These are phyloP conservation scores for Corbicula japonica DNA, from an alignment of 2,888 invertebrate genomes.

Conservation along the genomic window DNA sequence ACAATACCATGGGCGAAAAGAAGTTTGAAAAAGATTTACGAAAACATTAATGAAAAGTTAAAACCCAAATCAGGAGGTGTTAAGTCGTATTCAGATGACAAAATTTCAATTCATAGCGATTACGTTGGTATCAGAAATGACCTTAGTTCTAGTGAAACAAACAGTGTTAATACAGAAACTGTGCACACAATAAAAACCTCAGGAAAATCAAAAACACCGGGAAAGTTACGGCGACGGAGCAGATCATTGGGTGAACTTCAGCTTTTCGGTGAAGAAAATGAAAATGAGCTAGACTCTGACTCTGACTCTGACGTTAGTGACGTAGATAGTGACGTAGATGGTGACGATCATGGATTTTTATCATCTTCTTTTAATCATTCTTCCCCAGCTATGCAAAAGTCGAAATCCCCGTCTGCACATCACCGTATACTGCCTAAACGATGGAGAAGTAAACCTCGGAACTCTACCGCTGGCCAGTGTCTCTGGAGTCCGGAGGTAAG, in stretches of 20 bases:
- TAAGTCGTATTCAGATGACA: conserved; percentile 42
- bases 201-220: conserved; percentile 34
- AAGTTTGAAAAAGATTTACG: conserved; percentile 70
- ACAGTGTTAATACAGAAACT: conserved; percentile 16
- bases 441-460: conserved; percentile 94
- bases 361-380: conserved; percentile 75
- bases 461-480: conserved; percentile 91
- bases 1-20: conserved; percentile 63
- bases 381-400: conserved; percentile 83
- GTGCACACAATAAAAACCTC: conserved; percentile 15
- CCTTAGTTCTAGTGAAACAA: conserved; percentile 26
- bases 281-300: conserved; percentile 56
- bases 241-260: conserved; percentile 79
- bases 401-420: conserved; percentile 77
- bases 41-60: conserved; percentile 68
- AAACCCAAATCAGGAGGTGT: conserved; percentile 29
- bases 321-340: conserved; percentile 79
- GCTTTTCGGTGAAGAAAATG: conserved; percentile 62
- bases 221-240: conserved; percentile 67
- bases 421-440: conserved; percentile 87
- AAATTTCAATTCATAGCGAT: conserved; percentile 55
- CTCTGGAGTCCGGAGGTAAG: conserved; percentile 96
- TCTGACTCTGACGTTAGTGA: conserved; percentile 59
- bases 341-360: conserved; percentile 83
- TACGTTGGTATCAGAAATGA: conserved; percentile 52